Percentiles rank a stretch among this genome's conserved stretches.
phyloP scores from a whole-genome alignment of 2,797 vertebrate genomes.

The Coccyzus lansbergi region DNA sequence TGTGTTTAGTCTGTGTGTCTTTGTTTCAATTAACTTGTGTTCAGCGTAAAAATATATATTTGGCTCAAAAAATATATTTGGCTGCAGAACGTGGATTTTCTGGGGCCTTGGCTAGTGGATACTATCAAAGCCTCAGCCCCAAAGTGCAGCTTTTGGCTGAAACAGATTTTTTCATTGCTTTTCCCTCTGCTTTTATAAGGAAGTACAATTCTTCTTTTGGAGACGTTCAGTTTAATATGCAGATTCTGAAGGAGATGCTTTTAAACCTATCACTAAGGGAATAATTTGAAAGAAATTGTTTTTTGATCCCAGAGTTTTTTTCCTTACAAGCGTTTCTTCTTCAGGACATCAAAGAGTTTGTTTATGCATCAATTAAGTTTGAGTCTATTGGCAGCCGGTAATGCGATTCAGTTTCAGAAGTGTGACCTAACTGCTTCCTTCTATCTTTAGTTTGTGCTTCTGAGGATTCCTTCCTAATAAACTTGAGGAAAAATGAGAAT shows the following conservation, averaged over 20 bases:
- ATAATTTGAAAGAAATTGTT: not conserved
- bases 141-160: not conserved
- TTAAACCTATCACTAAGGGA: not conserved
- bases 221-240: not conserved
- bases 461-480: not conserved
- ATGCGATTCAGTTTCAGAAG: not conserved
- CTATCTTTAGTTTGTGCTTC: not conserved
- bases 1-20: not conserved
- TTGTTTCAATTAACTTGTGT: not conserved
- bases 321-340: not conserved
- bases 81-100: not conserved
- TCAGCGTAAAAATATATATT: not conserved
- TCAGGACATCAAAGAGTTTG: not conserved
- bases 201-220: not conserved
- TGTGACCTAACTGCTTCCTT: not conserved
- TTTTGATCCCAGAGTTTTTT: not conserved
- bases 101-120: rapidly evolving
- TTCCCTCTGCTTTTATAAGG: not conserved
- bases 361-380: not conserved
- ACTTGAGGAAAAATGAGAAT: not conserved
- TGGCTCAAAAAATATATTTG: too few relatives aligned
- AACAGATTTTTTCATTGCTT: not conserved
- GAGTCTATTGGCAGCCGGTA: not conserved
- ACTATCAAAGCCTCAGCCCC: not conserved
- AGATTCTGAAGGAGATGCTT: not conserved